Percentiles rank a stretch among this genome's conserved stretches.
Conservation (phyloP, 2,113 vertebrate species). For the Rhinogobius similis region DNA sequence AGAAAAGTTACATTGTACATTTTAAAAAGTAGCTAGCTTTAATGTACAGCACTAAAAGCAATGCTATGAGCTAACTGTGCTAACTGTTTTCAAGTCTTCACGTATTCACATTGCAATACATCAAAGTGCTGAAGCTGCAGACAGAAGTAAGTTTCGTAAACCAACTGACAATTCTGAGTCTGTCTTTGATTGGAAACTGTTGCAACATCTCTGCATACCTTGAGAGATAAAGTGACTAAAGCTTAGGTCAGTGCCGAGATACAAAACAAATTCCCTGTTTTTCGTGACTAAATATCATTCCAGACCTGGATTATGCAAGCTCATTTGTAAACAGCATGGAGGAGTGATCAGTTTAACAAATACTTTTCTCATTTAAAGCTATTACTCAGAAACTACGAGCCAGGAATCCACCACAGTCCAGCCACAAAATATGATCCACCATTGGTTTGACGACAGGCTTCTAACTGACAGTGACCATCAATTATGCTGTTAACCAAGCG, state of each 20-base stretch:
- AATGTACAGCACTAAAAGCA: too few species aligned
- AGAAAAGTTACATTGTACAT: too few species aligned
- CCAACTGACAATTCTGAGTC: too few species aligned
- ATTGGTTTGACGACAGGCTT: background rate
- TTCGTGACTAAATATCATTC: background rate
- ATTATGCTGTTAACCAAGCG: background rate
- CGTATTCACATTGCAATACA: too few species aligned
- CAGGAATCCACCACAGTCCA: background rate
- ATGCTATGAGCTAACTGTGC: too few species aligned
- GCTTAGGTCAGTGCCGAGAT: background rate
- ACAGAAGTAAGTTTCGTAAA: too few species aligned
- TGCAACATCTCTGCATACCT: background rate
- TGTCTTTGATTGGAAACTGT: background rate
- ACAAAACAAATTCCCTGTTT: background rate
- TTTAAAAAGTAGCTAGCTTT: too few species aligned
- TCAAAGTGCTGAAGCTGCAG: too few species aligned
- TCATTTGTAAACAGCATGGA: background rate
- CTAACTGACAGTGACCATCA: background rate
- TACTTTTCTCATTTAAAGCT: background rate
- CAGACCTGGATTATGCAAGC: background rate
- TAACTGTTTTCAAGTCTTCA: too few species aligned
- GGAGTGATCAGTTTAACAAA: background rate
- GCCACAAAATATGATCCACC: background rate
- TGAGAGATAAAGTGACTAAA: background rate
- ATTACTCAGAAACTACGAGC: background rate